Evolutionary conservation across 2,888 invertebrate genomes (phyloP).

Genomic region (Sesia bembeciformis): DNA sequence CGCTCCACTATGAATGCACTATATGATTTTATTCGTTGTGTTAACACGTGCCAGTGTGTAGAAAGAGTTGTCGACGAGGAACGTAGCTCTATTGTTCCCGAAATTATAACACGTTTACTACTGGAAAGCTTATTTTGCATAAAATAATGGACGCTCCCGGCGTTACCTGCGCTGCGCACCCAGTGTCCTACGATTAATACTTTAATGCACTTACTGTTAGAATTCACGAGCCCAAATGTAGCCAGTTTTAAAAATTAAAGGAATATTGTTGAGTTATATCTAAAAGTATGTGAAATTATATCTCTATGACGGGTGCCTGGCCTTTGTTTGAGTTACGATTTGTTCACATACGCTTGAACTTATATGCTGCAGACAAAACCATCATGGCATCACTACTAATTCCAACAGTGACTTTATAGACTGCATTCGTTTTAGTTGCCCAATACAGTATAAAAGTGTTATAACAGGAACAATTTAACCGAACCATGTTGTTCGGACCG

Average conservation of each 20-base stretch:
- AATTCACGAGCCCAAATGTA: slow-evolving; percentile 33
- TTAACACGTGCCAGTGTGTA: not conserved
- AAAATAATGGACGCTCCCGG: slow-evolving; percentile 46
- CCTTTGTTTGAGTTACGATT: too few species aligned
- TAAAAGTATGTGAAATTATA: too few species aligned
- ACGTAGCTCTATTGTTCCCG: slow-evolving; percentile 45
- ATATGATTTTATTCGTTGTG: not conserved
- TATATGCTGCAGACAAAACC: too few species aligned
- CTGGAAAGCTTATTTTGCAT: slow-evolving; percentile 47
- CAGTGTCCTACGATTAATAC: slow-evolving; percentile 23
- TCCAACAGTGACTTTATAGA: too few species aligned
- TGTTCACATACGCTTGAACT: too few species aligned
- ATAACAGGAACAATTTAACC: not conserved
- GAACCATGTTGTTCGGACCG: slow-evolving; percentile 1
- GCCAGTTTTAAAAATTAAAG: slow-evolving; percentile 18
- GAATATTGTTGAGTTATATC: not conserved
- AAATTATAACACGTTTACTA: slow-evolving; percentile 42
- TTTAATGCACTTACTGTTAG: slow-evolving; percentile 45
- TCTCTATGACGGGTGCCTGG: too few species aligned
- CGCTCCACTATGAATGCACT: not conserved
- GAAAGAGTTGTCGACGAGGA: slow-evolving; percentile 17
- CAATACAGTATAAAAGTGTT: not conserved
- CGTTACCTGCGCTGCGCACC: slow-evolving; percentile 22
- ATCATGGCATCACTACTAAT: too few species aligned
- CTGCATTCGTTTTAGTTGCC: too few species aligned